These are phyloP conservation scores for Tretioscincus oriximinensis DNA, from an alignment of 2,113 vertebrate species.

Conservation along the genomic window DNA sequence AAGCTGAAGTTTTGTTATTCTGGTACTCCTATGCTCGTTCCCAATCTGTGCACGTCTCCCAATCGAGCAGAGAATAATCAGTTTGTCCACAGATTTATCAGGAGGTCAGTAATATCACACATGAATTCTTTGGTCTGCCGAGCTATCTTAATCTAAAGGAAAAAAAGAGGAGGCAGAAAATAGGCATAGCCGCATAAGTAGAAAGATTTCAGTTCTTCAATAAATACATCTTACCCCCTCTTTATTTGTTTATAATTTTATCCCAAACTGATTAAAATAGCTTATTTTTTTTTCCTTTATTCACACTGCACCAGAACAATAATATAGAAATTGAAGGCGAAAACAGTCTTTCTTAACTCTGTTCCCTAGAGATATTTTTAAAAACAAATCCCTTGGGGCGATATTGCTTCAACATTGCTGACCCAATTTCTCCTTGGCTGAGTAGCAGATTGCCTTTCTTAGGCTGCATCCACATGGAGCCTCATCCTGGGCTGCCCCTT, in stretches of 20 bases:
- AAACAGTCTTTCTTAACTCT: neutral
- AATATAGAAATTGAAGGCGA: neutral
- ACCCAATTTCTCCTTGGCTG: neutral
- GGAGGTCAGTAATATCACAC: slow-evolving; percentile 9
- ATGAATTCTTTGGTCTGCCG: neutral
- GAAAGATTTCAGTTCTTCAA: slow-evolving; percentile 12
- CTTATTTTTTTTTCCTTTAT: neutral
- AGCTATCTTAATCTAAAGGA: slow-evolving; percentile 25
- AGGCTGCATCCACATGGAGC: no score
- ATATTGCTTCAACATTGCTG: neutral
- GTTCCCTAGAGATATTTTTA: neutral
- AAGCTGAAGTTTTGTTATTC: neutral
- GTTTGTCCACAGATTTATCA: slow-evolving; percentile 30
- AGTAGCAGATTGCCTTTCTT: neutral
- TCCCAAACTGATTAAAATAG: neutral
- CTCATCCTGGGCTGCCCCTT: no score
- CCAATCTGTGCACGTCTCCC: neutral
- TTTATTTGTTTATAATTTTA: slow-evolving; percentile 27
- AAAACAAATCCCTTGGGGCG: neutral
- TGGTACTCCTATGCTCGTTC: neutral
- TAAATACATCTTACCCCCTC: neutral
- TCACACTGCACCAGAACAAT: neutral
- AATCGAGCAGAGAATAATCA: neutral
- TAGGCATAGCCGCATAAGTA: neutral
- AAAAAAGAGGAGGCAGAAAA: neutral